Base-by-base conservation (phyloP, 2,888 invertebrate species). In the Erebia epiphron region DNA sequence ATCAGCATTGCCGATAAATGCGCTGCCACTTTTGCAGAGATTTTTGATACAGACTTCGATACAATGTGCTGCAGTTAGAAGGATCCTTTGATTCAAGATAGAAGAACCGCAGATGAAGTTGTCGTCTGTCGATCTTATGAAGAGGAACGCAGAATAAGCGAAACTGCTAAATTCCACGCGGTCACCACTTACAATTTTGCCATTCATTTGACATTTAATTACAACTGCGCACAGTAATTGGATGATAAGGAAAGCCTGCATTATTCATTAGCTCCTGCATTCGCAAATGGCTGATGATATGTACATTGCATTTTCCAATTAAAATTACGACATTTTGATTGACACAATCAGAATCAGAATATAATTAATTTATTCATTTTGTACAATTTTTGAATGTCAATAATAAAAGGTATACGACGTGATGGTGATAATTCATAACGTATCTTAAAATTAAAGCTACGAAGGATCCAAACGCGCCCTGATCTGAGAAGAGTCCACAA, bases 61-160 rank as follows among this genome's bases (percentile, higher is more conserved):
- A 54, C 85, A 85, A 70, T 85, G 85, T 0, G 78, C 84, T 2
- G 84, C 85, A 2, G 84, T 79, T 3, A 85, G 54, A 0, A 81
- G 63, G 9, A 84, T 70, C 4, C 69, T 71, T 68, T 84, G 82
- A 67, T 82, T 83, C 4, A 84, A 5, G 49, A 84, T 79, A 0
- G 84, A 84, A 0, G 79, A 75, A 0, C 84, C 83, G 67, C 84
- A 85, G 21, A 76, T 66, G 57, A 64, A 79, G 5, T 18, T 21
- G 0, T 35, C 58, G 1, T 9, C 18, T 1, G n/a, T 1, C 43
- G 56, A 67, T 1, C 67, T 52, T 41, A 79, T 68, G 13, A 65
- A 61, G 21, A 82, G 41, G 66, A 77, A 80, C 7, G 76, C 81
- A 0, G 81, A 79, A 73, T 83, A 78, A 26, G 81, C 76, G 61